A percentile compares a stretch with the other conserved stretches of the same genome.
Evolutionary conservation across 2,113 vertebrate species (phyloP).

Genomic region (Nicator chloris): DNA sequence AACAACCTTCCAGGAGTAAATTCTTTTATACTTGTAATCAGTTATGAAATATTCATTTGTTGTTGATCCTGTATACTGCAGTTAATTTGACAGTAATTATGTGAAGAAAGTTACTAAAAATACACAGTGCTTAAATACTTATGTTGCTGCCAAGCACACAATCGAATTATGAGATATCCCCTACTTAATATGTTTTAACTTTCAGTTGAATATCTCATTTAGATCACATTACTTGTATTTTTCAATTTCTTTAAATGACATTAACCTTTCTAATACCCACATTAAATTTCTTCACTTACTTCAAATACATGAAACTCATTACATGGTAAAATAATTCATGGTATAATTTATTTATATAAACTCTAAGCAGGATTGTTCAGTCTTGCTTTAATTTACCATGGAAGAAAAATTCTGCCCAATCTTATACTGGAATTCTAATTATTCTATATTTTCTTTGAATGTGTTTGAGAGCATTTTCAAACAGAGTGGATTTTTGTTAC

Average conservation of each 20-base stretch:
- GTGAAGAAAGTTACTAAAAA: slow-evolving; percentile 36
- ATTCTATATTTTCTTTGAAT: neutral
- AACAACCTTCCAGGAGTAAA: slow-evolving; percentile 10
- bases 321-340: neutral
- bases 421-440: neutral
- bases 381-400: neutral
- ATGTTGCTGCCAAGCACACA: neutral
- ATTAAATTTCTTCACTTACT: slow-evolving; percentile 21
- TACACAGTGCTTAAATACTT: neutral
- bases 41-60: slow-evolving; percentile 60
- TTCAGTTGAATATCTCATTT: neutral
- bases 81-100: slow-evolving; percentile 54
- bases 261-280: neutral
- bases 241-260: neutral
- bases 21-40: slow-evolving; percentile 38
- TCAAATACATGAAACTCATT: neutral
- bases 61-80: slow-evolving; percentile 22
- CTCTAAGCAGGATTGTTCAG: neutral
- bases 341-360: neutral
- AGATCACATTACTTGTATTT: neutral
- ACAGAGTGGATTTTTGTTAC: neutral
- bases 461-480: neutral
- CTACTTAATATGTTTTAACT: neutral
- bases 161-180: neutral
- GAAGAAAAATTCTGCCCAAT: neutral